Evolutionary conservation across 2,888 invertebrate species (phyloP), one percentile per base, ranked within the genome.

Genomic region (Ceriagrion tenellum): DNA sequence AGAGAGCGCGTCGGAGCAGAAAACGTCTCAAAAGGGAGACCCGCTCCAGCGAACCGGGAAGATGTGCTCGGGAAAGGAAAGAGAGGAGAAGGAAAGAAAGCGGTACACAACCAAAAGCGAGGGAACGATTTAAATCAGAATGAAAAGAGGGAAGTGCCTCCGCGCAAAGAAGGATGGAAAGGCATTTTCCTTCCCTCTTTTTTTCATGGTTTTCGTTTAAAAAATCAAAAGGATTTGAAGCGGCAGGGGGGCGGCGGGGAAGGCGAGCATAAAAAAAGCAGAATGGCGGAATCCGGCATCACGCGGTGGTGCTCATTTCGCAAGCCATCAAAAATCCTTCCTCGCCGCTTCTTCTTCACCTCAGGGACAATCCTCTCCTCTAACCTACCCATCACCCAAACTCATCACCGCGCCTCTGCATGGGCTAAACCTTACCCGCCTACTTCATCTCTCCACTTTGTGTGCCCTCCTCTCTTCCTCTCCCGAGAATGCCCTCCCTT

Each of bases 321-420:
- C 55, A 23, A n/a, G 26, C 55, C 89, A 89, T 89, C 89, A 89
- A 89, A 89, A 89, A 55, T 89, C 89, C 26, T 47, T 40, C 88
- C 16, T 35, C 55, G 0, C n/a, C 55, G 26, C 89, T 55, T 26
- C 89, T n/a, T 26, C 55, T 55, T 89, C 55, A 89, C 55, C 81
- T 30, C 18, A 35, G 30, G 81, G 18, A n/a, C 30, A 30, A 16
- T 81, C 35, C 35, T n/a, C 0, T 35, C 13, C 81, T 35, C 35
- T 18, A 12, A 40, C 90, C 40, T 16, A n/a, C 56, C 90, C 10
- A n/a, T 56, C 20, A n/a, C 26, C 69, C 59, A 3, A 20, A 20
- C 35, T 81, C 35, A 81, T 35, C 35, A n/a, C 30, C 16, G 13
- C 30, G 30, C 16, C 35, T 35, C 35, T 1, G 59, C 59, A 20